A percentile compares a stretch with the other conserved stretches of the same genome.
Evolutionary conservation across 2,797 vertebrate species (phyloP).

Genomic region (Rhabdophis nuchalis): DNA sequence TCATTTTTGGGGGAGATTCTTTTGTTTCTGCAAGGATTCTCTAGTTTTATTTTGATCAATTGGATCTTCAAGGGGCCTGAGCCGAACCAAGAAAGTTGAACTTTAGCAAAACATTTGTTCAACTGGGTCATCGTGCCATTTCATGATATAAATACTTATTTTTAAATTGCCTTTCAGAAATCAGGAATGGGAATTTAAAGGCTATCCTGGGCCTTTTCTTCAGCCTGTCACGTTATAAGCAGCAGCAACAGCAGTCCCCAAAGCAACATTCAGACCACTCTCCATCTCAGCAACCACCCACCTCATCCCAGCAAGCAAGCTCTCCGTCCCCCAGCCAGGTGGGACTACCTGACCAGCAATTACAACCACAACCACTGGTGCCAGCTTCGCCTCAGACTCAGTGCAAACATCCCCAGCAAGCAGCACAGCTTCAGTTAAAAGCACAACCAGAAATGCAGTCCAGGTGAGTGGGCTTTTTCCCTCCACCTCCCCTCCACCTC

Average conservation of each 20-base stretch:
- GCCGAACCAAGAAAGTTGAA: not conserved
- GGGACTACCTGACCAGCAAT: constrained; percentile 65
- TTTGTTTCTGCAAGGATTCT: not conserved
- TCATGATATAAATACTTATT: constrained; percentile 30
- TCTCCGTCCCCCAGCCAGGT: constrained; percentile 66
- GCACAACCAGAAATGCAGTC: constrained; percentile 96
- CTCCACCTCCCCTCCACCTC: too few species aligned
- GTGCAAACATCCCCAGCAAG: constrained; percentile 69
- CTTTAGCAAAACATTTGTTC: not conserved
- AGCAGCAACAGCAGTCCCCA: constrained; percentile 84
- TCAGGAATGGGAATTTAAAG: constrained; percentile 97
- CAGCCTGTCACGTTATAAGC: constrained; percentile 95
- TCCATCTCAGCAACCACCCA: constrained; percentile 70
- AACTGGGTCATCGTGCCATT: not conserved
- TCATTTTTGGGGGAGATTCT: not conserved
- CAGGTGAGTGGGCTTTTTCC: constrained; percentile 75
- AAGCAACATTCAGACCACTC: constrained; percentile 68
- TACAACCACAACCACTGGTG: constrained; percentile 33
- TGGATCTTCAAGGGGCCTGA: constrained; percentile 24
- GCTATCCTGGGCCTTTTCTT: constrained; percentile 97
- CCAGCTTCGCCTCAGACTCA: constrained; percentile 53
- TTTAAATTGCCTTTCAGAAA: constrained; percentile 80
- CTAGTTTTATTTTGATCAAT: not conserved
- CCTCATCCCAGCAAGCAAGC: constrained; percentile 72
- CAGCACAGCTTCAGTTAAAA: constrained; percentile 76